Conservation (phyloP, 1,140 invertebrate species). For the Gryllus bimaculatus region DNA sequence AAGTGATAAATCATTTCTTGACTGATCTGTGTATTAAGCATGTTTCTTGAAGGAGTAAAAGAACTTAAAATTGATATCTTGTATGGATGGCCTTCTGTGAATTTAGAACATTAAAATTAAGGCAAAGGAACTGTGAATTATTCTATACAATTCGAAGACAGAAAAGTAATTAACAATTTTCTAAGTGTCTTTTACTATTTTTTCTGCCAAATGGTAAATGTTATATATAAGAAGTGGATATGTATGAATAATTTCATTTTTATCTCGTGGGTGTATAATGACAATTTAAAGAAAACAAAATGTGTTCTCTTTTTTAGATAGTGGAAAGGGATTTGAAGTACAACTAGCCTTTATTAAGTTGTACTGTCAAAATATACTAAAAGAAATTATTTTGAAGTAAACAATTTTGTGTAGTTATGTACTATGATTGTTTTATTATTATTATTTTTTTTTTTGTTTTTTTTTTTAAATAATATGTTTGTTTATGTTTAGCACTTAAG, state of each 20-base stretch:
- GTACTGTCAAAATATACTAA: neutral
- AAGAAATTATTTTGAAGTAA: neutral
- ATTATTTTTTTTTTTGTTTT: too few species aligned
- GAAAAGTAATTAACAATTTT: neutral
- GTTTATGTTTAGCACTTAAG: neutral
- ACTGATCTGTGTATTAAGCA: too few species aligned
- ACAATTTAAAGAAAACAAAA: neutral
- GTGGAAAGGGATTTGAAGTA: neutral
- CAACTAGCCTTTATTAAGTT: neutral
- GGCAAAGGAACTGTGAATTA: neutral
- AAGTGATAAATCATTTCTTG: too few species aligned
- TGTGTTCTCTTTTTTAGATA: constrained; percentile 1
- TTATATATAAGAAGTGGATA: neutral
- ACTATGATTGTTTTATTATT: neutral
- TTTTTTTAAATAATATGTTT: neutral
- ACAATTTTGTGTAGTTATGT: neutral
- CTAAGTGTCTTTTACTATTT: constrained; percentile 11
- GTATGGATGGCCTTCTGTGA: too few species aligned
- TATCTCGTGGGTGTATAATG: neutral
- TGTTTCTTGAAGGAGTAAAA: too few species aligned
- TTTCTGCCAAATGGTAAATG: constrained; percentile 14
- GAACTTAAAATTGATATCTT: too few species aligned
- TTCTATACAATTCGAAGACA: constrained; percentile 13
- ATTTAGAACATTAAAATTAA: too few species aligned
- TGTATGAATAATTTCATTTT: neutral